Conservation (phyloP, 2,113 vertebrate genomes). For the Sturnus vulgaris region DNA sequence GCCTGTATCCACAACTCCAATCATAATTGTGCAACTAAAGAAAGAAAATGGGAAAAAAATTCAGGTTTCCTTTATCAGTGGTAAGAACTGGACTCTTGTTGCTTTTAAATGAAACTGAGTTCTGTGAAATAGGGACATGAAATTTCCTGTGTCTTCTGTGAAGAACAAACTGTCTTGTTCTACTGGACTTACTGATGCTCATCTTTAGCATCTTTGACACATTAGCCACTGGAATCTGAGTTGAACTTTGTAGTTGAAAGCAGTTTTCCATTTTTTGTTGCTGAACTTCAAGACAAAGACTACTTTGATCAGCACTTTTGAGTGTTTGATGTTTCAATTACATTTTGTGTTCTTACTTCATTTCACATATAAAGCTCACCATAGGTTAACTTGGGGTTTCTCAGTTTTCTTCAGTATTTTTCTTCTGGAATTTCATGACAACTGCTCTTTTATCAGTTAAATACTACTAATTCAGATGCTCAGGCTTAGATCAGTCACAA, state of each 20-base stretch:
- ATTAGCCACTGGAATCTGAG: background rate
- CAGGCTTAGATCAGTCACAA: background rate
- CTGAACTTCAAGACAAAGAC: background rate
- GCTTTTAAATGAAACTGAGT: background rate
- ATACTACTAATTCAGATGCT: background rate
- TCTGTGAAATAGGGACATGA: background rate
- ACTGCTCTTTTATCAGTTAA: background rate
- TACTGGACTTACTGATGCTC: background rate
- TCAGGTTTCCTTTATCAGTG: background rate
- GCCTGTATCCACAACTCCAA: background rate
- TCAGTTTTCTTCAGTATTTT: background rate
- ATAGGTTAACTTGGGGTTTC: background rate
- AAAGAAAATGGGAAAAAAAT: background rate
- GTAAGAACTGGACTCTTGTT: background rate
- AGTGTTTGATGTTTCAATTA: background rate
- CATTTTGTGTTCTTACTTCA: background rate
- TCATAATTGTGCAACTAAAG: background rate
- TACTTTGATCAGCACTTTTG: background rate
- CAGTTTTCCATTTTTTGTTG: background rate
- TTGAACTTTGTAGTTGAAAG: background rate
- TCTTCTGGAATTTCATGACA: background rate
- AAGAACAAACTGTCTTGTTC: background rate
- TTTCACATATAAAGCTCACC: background rate
- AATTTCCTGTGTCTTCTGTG: background rate
- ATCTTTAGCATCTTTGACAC: background rate